A percentile compares a stretch with the other conserved stretches of the same genome.
Conservation (phyloP, 1,140 invertebrate species). For the Drosophila oshimai region DNA sequence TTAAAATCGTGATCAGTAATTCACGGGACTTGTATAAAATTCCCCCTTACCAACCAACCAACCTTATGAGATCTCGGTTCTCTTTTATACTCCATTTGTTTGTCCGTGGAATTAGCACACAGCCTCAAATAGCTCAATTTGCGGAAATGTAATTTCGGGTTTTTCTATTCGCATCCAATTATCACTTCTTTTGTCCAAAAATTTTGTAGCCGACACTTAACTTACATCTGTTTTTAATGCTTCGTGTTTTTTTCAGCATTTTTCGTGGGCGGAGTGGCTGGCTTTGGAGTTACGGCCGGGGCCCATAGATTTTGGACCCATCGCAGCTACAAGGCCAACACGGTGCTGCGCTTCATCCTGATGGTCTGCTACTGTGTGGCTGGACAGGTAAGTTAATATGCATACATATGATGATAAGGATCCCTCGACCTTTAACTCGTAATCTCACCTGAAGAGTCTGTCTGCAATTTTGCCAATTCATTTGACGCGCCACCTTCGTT, state of each 20-base stretch:
- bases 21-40: constrained; percentile 8
- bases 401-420: not conserved
- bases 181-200: constrained; percentile 43
- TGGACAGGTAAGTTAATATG: constrained; percentile 84
- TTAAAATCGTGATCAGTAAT: constrained; percentile 28
- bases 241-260: constrained; percentile 81
- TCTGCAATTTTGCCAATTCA: constrained; percentile 36
- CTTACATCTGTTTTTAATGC: not conserved
- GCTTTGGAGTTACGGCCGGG: constrained; percentile 91
- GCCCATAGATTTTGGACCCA: constrained; percentile 94
- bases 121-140: constrained; percentile 67
- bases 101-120: constrained; percentile 56
- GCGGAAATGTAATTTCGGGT: constrained; percentile 66
- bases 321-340: constrained; percentile 91
- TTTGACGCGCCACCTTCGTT: constrained; percentile 22
- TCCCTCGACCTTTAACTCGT: not conserved
- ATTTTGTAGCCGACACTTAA: constrained; percentile 19
- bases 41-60: not conserved
- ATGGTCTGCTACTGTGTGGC: constrained; percentile 87
- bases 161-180: constrained; percentile 56
- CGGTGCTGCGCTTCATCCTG: constrained; percentile 88
- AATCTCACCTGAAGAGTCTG: constrained; percentile 26
- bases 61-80: constrained; percentile 20
- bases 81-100: constrained; percentile 35
- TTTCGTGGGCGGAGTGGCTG: constrained; percentile 84